Base-by-base conservation (phyloP, 2,797 vertebrate species). In the Acipenser transmontanus region DNA sequence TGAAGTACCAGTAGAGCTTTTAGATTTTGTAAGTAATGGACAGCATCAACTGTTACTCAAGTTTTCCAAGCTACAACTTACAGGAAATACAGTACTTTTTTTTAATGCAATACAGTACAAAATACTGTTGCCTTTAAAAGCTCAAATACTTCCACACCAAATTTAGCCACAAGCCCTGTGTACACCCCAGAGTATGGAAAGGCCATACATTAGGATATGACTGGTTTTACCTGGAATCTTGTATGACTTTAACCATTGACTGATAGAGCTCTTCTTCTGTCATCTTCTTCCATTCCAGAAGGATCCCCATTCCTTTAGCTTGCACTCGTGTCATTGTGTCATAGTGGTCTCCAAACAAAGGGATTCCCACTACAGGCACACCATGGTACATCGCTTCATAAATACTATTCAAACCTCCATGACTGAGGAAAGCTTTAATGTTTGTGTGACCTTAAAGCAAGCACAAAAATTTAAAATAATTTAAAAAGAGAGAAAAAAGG, bases 331-430 rank as follows among this genome's bases (percentile, higher is more conserved):
- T 98, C 97, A 99, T 98, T 10, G 95, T 98, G 74, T 99, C 97
- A 0, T 99, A 99, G 77, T 99, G 97, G 83, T 99, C 97, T 65
- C 97, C 97, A 2, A 99, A 99, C 48, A 99, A 89, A 0, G 97
- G 97, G 64, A 99, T 93, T 1, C 97, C 97, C 57, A 99, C 97
- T 63, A 99, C 96, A 0, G 97, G 96, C 0, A 99, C 94, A 0
- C 97, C 97, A 0, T 99, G 97, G 80, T 98, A 99, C 95, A 99
- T 96, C 67, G 96, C 95, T 81, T 99, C 97, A 73, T 97, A 99
- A 80, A 99, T 99, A 82, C 97, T 95, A 84, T 99, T 99, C 71
- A 99, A 83, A 50, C 97, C 97, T 1, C 97, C 97, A 0, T 99
- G 97, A 74, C 95, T 98, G 73, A 99, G 88, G 78, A 99, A 99